Percentiles rank a stretch among this genome's conserved stretches.
Evolutionary conservation across 2,113 vertebrate species (phyloP).

Genomic region (Talpa occidentalis): DNA sequence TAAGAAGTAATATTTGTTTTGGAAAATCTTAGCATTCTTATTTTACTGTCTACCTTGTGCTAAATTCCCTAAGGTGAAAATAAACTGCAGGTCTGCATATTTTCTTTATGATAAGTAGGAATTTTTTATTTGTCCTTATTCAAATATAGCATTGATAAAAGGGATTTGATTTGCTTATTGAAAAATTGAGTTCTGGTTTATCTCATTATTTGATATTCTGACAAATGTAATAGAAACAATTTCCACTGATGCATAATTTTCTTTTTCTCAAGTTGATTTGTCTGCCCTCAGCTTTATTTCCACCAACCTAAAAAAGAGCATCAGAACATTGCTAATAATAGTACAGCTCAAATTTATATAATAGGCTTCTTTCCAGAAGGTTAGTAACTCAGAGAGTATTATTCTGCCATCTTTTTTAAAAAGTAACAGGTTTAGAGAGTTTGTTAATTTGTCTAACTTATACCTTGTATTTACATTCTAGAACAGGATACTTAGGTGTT

Average conservation of each 20-base stretch:
- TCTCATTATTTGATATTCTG: not conserved
- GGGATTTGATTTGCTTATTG: not conserved
- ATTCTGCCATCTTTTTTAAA: not conserved
- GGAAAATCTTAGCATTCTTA: not conserved
- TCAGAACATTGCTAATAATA: not conserved
- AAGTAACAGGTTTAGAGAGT: not conserved
- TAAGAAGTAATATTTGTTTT: not conserved
- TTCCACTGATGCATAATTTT: not conserved
- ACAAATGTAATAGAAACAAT: not conserved
- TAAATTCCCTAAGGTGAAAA: not conserved
- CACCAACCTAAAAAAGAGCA: not conserved
- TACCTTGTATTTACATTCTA: not conserved
- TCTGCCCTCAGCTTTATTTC: not conserved
- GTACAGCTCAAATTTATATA: not conserved
- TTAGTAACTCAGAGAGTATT: not conserved
- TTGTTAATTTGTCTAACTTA: not conserved
- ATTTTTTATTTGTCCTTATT: not conserved
- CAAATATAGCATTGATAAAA: not conserved
- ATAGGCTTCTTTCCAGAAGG: not conserved
- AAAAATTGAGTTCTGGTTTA: not conserved
- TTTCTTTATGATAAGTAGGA: not conserved
- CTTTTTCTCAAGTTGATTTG: not conserved
- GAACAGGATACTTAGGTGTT: not conserved
- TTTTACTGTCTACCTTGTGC: not conserved
- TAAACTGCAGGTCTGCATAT: not conserved